Evolutionary conservation across 2,797 vertebrate genomes (phyloP).

Genomic region (Zenarchopterus dispar): DNA sequence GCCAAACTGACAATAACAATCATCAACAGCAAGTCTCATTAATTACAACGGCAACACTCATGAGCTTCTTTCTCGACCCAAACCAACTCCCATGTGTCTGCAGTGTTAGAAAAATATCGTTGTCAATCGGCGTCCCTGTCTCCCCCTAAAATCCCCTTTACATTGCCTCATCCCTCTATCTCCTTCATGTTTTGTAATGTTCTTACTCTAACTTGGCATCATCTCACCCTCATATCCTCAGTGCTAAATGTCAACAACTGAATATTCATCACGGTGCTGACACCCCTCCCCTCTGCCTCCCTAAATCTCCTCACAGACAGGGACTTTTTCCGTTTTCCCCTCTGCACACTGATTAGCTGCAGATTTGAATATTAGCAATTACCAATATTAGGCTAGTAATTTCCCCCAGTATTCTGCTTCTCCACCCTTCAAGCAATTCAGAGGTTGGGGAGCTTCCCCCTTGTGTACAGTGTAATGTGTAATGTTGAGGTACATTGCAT

Average conservation of each 20-base stretch:
- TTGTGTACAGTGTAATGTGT: background rate
- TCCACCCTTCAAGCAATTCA: slow-evolving; percentile 41
- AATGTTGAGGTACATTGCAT: no score
- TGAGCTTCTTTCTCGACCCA: slow-evolving; percentile 51
- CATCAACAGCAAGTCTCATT: slow-evolving; percentile 67
- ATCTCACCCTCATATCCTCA: slow-evolving; percentile 65
- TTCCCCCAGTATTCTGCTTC: slow-evolving; percentile 52
- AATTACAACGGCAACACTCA: slow-evolving; percentile 62
- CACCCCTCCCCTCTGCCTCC: slow-evolving; percentile 50
- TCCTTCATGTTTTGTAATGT: slow-evolving; percentile 63
- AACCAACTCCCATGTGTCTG: slow-evolving; percentile 34
- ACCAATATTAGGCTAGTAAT: slow-evolving; percentile 63
- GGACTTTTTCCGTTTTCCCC: slow-evolving; percentile 20
- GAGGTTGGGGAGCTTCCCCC: slow-evolving; percentile 15
- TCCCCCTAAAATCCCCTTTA: slow-evolving; percentile 52
- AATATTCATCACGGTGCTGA: slow-evolving; percentile 77
- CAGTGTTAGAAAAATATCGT: slow-evolving; percentile 37
- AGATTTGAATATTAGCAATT: slow-evolving; percentile 72
- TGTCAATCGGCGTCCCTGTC: slow-evolving; percentile 47
- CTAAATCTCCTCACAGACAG: slow-evolving; percentile 61
- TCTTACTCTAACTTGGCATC: slow-evolving; percentile 69
- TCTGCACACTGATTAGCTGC: slow-evolving; percentile 63
- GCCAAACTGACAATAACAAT: slow-evolving; percentile 67
- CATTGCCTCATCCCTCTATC: slow-evolving; percentile 48
- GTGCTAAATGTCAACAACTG: slow-evolving; percentile 79